Conservation (phyloP, 2,888 invertebrate genomes). For the Nemoura dubitans region DNA sequence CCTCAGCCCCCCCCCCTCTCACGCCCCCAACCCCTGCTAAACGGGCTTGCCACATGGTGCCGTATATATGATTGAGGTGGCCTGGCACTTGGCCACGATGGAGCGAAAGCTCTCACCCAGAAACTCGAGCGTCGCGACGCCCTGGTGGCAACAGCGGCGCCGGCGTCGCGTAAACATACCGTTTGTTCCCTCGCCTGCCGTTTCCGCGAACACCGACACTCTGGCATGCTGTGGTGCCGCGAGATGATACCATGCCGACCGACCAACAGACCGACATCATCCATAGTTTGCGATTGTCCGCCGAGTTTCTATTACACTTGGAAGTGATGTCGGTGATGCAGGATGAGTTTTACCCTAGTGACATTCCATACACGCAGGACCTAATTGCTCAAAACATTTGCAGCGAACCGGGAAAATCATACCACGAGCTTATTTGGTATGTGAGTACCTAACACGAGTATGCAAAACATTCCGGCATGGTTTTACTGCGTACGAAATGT, state of each 20-base stretch:
- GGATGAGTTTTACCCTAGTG: background rate
- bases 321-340: background rate
- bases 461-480: too few relatives aligned
- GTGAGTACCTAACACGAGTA: too few relatives aligned
- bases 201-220: background rate
- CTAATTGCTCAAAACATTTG: too few relatives aligned
- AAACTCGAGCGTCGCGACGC: constrained; percentile 36
- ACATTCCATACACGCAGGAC: background rate
- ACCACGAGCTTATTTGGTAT: too few relatives aligned
- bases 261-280: background rate
- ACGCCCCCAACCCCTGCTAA: background rate
- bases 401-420: too few relatives aligned
- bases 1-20: too few relatives aligned
- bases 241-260: too few relatives aligned
- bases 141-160: constrained; percentile 8
- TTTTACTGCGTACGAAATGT: too few relatives aligned
- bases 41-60: constrained; percentile 41
- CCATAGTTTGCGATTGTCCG: background rate
- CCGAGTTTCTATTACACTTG: background rate
- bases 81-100: constrained; percentile 33
- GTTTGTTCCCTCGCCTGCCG: constrained; percentile 18
- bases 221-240: background rate
- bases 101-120: constrained; percentile 33
- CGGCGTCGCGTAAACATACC: constrained; percentile 24
- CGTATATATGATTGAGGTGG: background rate